Conservation (phyloP, 2,888 invertebrate species). For the Hirudinaria manillensis region DNA sequence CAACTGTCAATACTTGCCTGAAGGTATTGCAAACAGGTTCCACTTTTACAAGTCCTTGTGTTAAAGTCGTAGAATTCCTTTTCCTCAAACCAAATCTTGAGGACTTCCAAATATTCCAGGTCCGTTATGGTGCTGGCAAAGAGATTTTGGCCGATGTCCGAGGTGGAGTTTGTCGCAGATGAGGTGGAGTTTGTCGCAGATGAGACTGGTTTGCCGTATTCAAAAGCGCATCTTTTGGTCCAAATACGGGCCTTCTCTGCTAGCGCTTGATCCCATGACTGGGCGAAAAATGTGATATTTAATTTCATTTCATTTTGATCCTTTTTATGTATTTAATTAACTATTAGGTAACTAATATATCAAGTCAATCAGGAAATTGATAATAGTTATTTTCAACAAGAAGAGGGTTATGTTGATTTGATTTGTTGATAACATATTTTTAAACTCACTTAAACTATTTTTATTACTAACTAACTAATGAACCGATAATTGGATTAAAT, state of each 20-base stretch:
- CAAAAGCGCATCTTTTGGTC: neutral
- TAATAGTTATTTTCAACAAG: too few relatives aligned
- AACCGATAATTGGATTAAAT: too few relatives aligned
- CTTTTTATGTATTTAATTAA: neutral
- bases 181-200: too few relatives aligned
- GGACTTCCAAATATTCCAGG: neutral
- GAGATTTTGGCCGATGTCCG: neutral
- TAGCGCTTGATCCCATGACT: neutral
- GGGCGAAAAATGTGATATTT: neutral
- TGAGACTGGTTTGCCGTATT: constrained; percentile 3
- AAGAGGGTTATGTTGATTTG: too few relatives aligned
- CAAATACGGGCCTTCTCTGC: neutral
- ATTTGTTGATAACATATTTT: too few relatives aligned
- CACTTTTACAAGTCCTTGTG: neutral
- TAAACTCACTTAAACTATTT: too few relatives aligned
- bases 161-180: constrained; percentile 7
- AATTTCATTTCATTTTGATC: neutral
- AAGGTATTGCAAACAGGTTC: too few relatives aligned
- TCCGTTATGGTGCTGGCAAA: neutral
- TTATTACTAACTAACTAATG: too few relatives aligned
- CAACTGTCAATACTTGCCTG: too few relatives aligned
- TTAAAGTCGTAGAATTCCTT: neutral
- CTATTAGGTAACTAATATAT: neutral
- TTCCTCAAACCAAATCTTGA: neutral
- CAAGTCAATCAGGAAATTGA: too few relatives aligned